phyloP scores from a whole-genome alignment of 2,888 invertebrate species.

The Euplexia lucipara region DNA sequence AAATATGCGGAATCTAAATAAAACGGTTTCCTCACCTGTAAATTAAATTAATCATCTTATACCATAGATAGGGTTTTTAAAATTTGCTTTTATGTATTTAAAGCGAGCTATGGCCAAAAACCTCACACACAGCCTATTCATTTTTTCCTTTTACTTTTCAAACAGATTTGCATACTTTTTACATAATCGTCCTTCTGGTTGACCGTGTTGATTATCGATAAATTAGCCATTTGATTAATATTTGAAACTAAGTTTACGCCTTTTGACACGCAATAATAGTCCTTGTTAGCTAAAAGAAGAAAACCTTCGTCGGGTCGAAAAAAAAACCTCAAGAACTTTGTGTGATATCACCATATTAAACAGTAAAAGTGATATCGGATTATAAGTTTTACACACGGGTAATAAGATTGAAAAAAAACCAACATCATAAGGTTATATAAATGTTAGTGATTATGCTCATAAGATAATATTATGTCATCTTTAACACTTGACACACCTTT shows the following conservation, averaged over 20 bases:
- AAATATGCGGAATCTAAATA: constrained; percentile 32
- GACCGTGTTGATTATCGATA: constrained; percentile 25
- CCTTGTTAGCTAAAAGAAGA: constrained; percentile 16
- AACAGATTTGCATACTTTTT: constrained; percentile 7
- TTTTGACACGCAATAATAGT: constrained; percentile 14
- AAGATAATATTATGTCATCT: constrained; percentile 70
- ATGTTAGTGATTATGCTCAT: constrained; percentile 56
- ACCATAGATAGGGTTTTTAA: constrained; percentile 1
- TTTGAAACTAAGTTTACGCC: constrained; percentile 25
- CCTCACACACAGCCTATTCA: constrained; percentile 8
- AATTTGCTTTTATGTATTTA: constrained; percentile 23
- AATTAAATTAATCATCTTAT: constrained; percentile 31
- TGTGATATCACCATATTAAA: constrained; percentile 18
- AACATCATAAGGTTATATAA: constrained; percentile 35
- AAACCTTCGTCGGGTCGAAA: background rate
- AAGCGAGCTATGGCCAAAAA: constrained; percentile 17
- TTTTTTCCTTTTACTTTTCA: constrained; percentile 3
- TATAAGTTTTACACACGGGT: constrained; percentile 30
- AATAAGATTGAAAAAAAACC: constrained; percentile 32
- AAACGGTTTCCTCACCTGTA: constrained; percentile 33
- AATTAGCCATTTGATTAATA: constrained; percentile 39
- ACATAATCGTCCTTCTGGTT: constrained; percentile 25
- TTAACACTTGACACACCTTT: constrained; percentile 41
- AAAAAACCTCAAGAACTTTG: constrained; percentile 11
- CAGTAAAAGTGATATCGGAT: constrained; percentile 22